Evolutionary conservation across 1,140 invertebrate species (phyloP), one percentile per base, ranked within the genome.

Genomic region (Triops longicaudatus): DNA sequence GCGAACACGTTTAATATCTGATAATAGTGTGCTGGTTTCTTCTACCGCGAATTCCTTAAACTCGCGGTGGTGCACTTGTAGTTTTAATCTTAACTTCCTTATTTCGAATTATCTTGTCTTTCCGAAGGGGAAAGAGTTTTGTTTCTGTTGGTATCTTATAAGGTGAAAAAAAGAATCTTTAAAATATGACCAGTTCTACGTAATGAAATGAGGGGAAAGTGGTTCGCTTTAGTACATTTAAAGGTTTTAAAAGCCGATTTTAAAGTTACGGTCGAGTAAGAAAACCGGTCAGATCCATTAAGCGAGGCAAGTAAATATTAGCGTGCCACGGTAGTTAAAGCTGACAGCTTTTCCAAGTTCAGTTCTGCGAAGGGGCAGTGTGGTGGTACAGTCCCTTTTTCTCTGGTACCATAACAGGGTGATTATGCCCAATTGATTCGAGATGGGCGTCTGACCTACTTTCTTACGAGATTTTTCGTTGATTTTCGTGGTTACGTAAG

Each of bases 231-330:
- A 37, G 31, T 7, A 37, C 31, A 37, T 37, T 37, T 37, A 37
- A 37, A 37, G 31, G 31, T 37, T 37, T 37, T 37, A 37, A 37
- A 37, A 37, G 31, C 31, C 31, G 31, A 37, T 37, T 37, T 37
- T 37, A 37, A 37, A 37, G 31, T 37, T 37, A 37, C 31, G 50
- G n/a, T 63, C 17, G 22, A 63, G 50, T 63, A 14, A 63, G 50
- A 63, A 63, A 63, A 63, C 50, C 50, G 50, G 50, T 63, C 50
- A 63, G 50, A n/a, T 63, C 50, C 50, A 63, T 63, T 63, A 63
- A 63, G 50, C 22, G 7, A 63, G 50, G 50, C 50, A 22, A n/a
- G 50, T 63, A 63, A 63, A 63, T 63, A 37, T 37, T 37, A 37
- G 31, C 31, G 2, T 37, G 31, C 7, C 31, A 37, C 31, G 31